A percentile compares a stretch with the other conserved stretches of the same genome.
These are phyloP conservation scores for Sardina pilchardus DNA, from an alignment of 2,113 vertebrate species.

Conservation along the genomic window DNA sequence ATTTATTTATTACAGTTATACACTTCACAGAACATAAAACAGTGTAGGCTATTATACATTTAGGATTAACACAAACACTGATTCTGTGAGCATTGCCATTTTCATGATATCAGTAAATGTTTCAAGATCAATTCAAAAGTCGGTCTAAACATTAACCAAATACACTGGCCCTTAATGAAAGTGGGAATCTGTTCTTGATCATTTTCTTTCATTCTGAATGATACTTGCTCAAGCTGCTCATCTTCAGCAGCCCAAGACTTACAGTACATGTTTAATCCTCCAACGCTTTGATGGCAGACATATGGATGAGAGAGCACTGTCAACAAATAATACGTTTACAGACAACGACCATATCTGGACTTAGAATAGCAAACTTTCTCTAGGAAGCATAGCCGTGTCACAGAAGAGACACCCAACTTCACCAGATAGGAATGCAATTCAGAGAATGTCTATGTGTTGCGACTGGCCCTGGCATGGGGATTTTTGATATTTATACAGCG, in stretches of 20 bases:
- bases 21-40: background rate
- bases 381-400: background rate
- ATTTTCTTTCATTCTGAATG: background rate
- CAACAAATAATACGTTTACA: background rate
- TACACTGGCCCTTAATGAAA: background rate
- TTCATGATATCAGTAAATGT: background rate
- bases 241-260: background rate
- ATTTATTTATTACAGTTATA: too few relatives aligned
- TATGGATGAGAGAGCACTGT: background rate
- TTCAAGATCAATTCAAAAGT: background rate
- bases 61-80: background rate
- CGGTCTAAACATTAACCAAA: background rate
- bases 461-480: background rate
- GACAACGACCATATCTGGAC: background rate
- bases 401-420: background rate
- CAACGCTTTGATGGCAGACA: background rate
- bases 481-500: conserved; percentile 5
- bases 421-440: background rate
- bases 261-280: background rate
- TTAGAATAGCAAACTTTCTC: background rate
- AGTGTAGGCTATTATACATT: background rate
- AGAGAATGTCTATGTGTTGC: background rate
- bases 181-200: background rate
- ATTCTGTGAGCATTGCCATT: background rate
- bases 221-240: background rate